Evolutionary conservation across 2,113 vertebrate species (phyloP).

Genomic region (Catharus fuscescens): DNA sequence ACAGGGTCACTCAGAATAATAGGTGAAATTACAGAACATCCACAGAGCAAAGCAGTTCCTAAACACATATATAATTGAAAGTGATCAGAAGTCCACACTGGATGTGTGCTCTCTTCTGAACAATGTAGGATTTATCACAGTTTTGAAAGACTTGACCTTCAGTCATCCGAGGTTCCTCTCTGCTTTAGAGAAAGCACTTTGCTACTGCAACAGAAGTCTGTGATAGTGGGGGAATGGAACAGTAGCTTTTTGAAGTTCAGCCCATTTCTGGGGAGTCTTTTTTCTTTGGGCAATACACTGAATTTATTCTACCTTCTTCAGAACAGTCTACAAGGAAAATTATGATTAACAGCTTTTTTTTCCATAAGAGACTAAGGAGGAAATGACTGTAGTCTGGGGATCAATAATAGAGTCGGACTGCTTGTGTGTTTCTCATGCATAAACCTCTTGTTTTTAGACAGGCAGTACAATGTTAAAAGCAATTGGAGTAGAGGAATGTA

Average conservation of each 20-base stretch:
- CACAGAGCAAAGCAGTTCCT: neutral
- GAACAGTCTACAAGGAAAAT: neutral
- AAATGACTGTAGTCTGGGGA: neutral
- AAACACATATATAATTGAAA: neutral
- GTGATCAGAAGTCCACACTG: neutral
- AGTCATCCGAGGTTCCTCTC: neutral
- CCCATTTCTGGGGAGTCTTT: neutral
- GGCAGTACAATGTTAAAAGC: neutral
- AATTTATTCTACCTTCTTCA: neutral
- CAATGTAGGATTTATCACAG: neutral
- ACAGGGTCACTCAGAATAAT: neutral
- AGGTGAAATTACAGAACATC: neutral
- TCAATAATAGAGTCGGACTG: neutral
- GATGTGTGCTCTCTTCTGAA: neutral
- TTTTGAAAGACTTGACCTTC: neutral
- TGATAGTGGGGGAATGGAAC: neutral
- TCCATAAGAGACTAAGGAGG: neutral
- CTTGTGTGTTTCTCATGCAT: neutral
- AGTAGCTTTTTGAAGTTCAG: neutral
- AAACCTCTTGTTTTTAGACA: neutral
- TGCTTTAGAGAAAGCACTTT: neutral
- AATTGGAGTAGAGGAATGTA: neutral
- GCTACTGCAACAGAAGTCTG: neutral
- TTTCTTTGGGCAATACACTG: neutral
- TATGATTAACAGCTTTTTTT: neutral